These are phyloP conservation scores for Apamea epomidion DNA, from an alignment of 2,888 invertebrate genomes.

Conservation along the genomic window DNA sequence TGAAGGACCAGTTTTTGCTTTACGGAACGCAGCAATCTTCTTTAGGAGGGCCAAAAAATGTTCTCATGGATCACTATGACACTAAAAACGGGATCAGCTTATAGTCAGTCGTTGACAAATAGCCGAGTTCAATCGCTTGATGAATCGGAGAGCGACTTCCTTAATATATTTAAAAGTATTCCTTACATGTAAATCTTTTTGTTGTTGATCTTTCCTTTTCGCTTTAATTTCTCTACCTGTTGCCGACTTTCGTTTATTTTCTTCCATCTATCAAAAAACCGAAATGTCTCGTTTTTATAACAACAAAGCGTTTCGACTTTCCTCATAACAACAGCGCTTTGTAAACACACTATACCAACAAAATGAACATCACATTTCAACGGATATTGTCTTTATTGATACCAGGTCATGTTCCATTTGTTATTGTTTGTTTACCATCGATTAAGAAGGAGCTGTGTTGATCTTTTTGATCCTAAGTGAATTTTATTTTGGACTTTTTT, in stretches of 20 bases:
- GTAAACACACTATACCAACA: conserved; percentile 30
- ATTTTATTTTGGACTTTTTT: neutral
- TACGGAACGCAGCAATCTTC: neutral
- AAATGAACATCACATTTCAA: conserved; percentile 42
- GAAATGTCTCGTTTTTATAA: conserved; percentile 13
- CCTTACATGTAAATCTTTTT: neutral
- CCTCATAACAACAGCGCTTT: conserved; percentile 17
- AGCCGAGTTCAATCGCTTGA: neutral
- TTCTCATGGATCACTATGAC: accelerated
- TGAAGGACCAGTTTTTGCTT: conserved; percentile 3
- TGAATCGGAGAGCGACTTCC: neutral
- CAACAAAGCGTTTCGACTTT: conserved; percentile 27
- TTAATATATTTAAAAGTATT: neutral
- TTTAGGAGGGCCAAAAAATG: neutral
- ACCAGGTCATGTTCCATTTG: conserved; percentile 29
- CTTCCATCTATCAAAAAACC: neutral
- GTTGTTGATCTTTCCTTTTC: neutral
- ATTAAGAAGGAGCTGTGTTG: neutral
- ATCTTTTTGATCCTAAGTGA: neutral
- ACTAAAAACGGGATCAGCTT: neutral
- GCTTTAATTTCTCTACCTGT: conserved; percentile 8
- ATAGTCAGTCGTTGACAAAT: no score
- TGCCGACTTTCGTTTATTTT: neutral
- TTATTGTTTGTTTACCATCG: conserved; percentile 26
- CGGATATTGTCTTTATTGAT: conserved; percentile 40